Evolutionary conservation across 1,140 invertebrate genomes (phyloP), one percentile per base, ranked within the genome.

Genomic region (Lordiphosa mommai): DNA sequence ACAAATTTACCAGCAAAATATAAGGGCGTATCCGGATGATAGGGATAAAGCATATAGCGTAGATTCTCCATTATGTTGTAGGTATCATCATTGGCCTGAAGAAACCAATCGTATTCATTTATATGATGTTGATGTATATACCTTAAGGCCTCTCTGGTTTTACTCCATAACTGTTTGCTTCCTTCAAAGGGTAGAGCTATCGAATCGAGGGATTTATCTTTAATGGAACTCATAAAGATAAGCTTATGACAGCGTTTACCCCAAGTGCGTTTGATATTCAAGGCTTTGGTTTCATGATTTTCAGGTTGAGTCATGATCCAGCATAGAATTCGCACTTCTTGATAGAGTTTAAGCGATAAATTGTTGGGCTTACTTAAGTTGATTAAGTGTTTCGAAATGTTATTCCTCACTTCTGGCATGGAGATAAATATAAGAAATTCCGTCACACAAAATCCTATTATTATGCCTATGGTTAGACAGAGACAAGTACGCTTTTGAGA

Each of bases 41-140:
- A 92, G 0, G 92, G 89, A 2, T 93, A 91, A n/a, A 98, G 89
- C 93, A 98, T 94, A 69, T 95, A 95, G 13, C 97, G 91, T 30
- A 98, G 90, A 90, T 98, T 98, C 89, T 98, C 96, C 1, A 98
- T 92, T 17, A 98, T 92, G n/a, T 96, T 94, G 89, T 96, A 98
- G 90, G 97, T 98, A 86, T 98, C 96, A 90, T 97, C 96, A 82
- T 98, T 96, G 20, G 96, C 96, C 89, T 98, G 98, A 69, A 98
- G 90, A 86, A 97, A 97, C 96, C 96, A 98, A 89, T 98, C 96
- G 10, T 92, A 94, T 58, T 96, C 91, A 66, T 96, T 91, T 10
- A 92, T 89, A 84, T 98, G 93, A 86, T 96, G 91, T 40, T 95
- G 90, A 76, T 96, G 96, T n/a, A 95, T 91, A 87, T 97, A 96